These are phyloP conservation scores for Sebastes miniatus DNA, from an alignment of 2,797 vertebrate species.

Conservation along the genomic window DNA sequence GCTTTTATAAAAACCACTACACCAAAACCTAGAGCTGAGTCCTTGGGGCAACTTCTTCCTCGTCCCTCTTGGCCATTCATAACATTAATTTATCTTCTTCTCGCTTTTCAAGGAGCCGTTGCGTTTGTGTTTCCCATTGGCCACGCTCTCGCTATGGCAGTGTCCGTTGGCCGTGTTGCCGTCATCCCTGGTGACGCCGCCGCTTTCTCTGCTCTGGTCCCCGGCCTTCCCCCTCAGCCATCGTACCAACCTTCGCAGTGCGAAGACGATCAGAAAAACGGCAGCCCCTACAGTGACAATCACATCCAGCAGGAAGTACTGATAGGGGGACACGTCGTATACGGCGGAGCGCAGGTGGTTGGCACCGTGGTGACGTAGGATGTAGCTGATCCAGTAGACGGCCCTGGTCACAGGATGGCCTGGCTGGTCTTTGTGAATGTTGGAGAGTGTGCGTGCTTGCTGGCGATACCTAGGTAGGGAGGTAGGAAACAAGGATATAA, in stretches of 20 bases:
- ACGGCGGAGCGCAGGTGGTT: conserved; percentile 92
- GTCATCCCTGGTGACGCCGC: conserved; percentile 40
- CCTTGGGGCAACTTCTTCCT: conserved; percentile 67
- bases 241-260: conserved; percentile 79
- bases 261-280: conserved; percentile 77
- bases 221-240: conserved; percentile 79
- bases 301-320: conserved; percentile 96
- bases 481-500: neutral
- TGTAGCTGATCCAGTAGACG: conserved; percentile 96
- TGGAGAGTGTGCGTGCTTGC: conserved; percentile 88
- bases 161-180: conserved; percentile 88
- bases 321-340: conserved; percentile 89
- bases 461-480: conserved; percentile 86
- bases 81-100: conserved; percentile 93
- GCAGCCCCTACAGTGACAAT: conserved; percentile 77
- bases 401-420: conserved; percentile 94
- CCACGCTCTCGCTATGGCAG: conserved; percentile 89
- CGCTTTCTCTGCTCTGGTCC: conserved; percentile 33
- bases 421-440: conserved; percentile 97
- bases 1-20: conserved; percentile 55
- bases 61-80: conserved; percentile 41
- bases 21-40: conserved; percentile 75
- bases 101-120: conserved; percentile 93
- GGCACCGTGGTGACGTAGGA: conserved; percentile 93
- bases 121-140: conserved; percentile 93